These are phyloP conservation scores for Caenorhabditis becei DNA, from an alignment of 2,888 invertebrate genomes.

Conservation along the genomic window DNA sequence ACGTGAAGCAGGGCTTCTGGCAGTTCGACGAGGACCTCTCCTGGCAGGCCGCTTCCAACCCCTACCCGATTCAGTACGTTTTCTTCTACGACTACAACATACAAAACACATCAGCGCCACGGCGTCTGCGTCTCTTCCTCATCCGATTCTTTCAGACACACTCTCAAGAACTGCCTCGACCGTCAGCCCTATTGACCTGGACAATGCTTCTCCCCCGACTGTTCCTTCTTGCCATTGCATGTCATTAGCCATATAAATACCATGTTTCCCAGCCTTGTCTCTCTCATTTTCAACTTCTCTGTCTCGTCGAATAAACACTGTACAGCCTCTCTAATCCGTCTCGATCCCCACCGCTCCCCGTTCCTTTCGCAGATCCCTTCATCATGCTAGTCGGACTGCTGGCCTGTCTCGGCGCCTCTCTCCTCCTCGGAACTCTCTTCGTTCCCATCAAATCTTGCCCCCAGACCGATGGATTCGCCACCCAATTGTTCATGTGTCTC, in stretches of 20 bases:
- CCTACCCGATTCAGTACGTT: conserved; percentile 81
- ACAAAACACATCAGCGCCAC: conserved; percentile 25
- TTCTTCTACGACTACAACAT: conserved; percentile 32
- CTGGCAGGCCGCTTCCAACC: conserved; percentile 81
- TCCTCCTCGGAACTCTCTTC: conserved; percentile 42
- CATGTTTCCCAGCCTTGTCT: neutral
- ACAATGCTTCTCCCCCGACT: neutral
- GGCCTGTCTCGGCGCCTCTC: conserved; percentile 34
- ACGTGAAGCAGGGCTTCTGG: conserved; percentile 78
- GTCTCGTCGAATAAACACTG: conserved; percentile 20
- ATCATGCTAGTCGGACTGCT: conserved; percentile 34
- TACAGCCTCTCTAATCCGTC: neutral
- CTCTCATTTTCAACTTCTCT: neutral
- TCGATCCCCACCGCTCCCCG: neutral
- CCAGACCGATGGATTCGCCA: conserved; percentile 39
- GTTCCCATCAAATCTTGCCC: conserved; percentile 41
- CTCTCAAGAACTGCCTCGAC: conserved; percentile 78
- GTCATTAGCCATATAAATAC: neutral
- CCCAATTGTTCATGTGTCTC: conserved; percentile 42
- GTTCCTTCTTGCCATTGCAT: conserved; percentile 26
- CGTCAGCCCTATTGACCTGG: conserved; percentile 74
- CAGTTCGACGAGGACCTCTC: conserved; percentile 80
- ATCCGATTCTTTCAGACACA: conserved; percentile 70
- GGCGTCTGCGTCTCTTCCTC: neutral
- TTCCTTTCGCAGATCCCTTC: neutral